phyloP scores from a whole-genome alignment of 1,140 invertebrate species.

The Popillia japonica region DNA sequence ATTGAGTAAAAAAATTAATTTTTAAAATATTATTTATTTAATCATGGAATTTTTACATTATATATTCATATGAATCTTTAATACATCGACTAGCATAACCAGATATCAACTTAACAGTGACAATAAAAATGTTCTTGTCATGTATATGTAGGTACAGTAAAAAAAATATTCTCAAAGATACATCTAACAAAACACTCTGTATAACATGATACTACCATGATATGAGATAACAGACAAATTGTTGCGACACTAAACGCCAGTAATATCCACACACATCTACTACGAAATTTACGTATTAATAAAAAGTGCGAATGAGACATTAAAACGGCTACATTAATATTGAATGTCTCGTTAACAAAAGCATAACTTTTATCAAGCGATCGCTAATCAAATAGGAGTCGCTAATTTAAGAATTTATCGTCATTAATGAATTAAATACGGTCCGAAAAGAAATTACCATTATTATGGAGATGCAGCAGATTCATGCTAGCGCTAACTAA shows the following conservation, averaged over 20 bases:
- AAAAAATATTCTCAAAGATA: not conserved
- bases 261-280: not conserved
- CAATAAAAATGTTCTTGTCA: not conserved
- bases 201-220: not conserved
- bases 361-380: not conserved
- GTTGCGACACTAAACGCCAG: not conserved
- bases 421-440: not conserved
- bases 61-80: too few species aligned
- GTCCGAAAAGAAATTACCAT: not conserved
- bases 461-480: not conserved
- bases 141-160: not conserved
- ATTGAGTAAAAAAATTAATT: not conserved
- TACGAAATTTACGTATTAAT: not conserved
- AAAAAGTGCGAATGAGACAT: not conserved
- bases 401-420: not conserved
- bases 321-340: not conserved
- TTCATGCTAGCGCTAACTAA: not conserved
- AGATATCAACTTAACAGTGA: too few species aligned
- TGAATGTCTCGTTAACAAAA: not conserved
- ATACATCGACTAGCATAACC: not conserved
- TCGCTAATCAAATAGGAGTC: not conserved
- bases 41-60: too few species aligned
- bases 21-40: not conserved
- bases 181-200: not conserved
- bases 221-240: not conserved